Base-by-base conservation (phyloP, 2,797 vertebrate genomes). In the Carduelis carduelis region DNA sequence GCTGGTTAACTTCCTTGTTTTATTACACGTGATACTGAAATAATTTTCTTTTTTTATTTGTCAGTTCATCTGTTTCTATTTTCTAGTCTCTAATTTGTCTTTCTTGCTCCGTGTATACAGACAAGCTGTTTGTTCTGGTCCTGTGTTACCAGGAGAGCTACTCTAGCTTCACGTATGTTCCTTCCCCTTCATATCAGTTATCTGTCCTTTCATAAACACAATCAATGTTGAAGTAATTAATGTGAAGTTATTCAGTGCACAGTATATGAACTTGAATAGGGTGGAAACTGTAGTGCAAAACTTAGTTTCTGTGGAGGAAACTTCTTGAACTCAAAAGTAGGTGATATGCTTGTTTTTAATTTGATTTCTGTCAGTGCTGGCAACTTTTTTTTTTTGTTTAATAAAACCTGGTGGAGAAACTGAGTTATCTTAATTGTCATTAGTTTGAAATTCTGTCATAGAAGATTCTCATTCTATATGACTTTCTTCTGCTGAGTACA, bases 81-180 rank as follows among this genome's bases (percentile, higher is more conserved):
- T 75, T 81, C 20, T 55, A n/a, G 17, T 72, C 28, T 82, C 34
- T 78, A 8, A 37, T 83, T 87, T 65, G 7, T 69, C 16, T 41
- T 75, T 68, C 44, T 90, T 65, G 5, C 19, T 80, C 5, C 9
- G 4, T 32, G 6, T 59, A 6, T 55, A 21, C 28, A 55, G 52
- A 46, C 11, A 26, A 56, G 8, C 14, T 83, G 27, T 72, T 80
- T 84, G 14, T 61, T 93, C 22, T 92, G 22, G 27, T 59, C 24
- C 55, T 66, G 4, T 47, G 13, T 63, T 86, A 52, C 35, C 39
- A 63, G 44, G 49, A 87, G 59, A 68, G 22, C 32, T 27, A 52
- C 32, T 81, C 2, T 23, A 74, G 6, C 44, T 81, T 88, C 20
- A 14, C 0, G 0, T 65, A 10, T 77, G 1, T 59, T 88, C 21